Evolutionary conservation across 2,888 invertebrate species (phyloP).

Genomic region (Drosophila colorata): DNA sequence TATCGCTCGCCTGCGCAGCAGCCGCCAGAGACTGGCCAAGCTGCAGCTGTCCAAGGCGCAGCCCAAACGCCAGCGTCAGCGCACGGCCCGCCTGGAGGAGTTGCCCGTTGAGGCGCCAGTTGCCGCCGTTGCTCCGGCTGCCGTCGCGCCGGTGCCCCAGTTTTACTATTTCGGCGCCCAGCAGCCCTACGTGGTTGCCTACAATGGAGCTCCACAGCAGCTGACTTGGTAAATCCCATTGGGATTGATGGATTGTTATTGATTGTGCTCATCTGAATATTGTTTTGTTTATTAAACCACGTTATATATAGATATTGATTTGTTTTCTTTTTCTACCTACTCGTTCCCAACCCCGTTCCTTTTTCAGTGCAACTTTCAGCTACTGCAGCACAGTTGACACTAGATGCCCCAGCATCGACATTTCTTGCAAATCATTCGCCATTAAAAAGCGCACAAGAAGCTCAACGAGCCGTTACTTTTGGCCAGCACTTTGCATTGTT

Average conservation of each 20-base stretch:
- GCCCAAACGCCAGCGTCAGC: slow-evolving; percentile 46
- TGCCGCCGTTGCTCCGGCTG: slow-evolving; percentile 37
- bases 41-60: slow-evolving; percentile 52
- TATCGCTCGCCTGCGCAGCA: slow-evolving; percentile 56
- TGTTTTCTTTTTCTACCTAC: not conserved
- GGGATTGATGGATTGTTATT: slow-evolving; percentile 26
- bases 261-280: slow-evolving; percentile 10
- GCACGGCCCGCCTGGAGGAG: slow-evolving; percentile 68
- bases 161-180: slow-evolving; percentile 69
- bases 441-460: slow-evolving; percentile 34
- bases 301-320: slow-evolving; percentile 9
- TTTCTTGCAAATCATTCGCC: slow-evolving; percentile 53
- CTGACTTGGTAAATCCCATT: slow-evolving; percentile 61
- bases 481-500: slow-evolving; percentile 26
- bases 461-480: slow-evolving; percentile 15
- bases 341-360: not conserved
- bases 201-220: slow-evolving; percentile 64
- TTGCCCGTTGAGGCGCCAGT: slow-evolving; percentile 46
- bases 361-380: slow-evolving; percentile 2
- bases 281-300: slow-evolving; percentile 37
- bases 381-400: slow-evolving; percentile 4
- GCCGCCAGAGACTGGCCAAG: slow-evolving; percentile 56
- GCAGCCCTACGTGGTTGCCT: slow-evolving; percentile 69
- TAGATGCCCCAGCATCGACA: slow-evolving; percentile 8
- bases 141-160: slow-evolving; percentile 46